A percentile compares a stretch with the other conserved stretches of the same genome.
Evolutionary conservation across 2,113 vertebrate genomes (phyloP).

Genomic region (Thunnus thynnus): DNA sequence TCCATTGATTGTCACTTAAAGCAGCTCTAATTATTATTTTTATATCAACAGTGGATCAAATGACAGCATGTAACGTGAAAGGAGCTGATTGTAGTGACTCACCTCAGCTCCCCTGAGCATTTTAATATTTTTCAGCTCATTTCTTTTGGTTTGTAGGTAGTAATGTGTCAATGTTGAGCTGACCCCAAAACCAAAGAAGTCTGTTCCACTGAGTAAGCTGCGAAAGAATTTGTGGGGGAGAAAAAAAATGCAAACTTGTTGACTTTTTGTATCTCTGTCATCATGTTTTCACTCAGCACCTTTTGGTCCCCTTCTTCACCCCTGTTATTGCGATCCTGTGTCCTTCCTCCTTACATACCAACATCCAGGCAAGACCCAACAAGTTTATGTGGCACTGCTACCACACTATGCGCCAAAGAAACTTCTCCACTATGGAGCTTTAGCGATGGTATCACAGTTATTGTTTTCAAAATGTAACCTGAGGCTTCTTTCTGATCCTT

Average conservation of each 20-base stretch:
- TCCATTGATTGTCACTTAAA: no score
- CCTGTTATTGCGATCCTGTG: not conserved
- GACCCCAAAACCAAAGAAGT: no score
- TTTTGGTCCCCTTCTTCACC: not conserved
- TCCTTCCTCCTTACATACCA: constrained; percentile 49
- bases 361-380: constrained; percentile 40
- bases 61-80: no score
- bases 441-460: constrained; percentile 2
- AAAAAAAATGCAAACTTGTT: not conserved
- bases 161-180: no score
- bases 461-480: constrained; percentile 16
- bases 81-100: no score
- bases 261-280: not conserved
- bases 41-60: no score
- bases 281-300: not conserved
- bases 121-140: no score
- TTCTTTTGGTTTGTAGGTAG: no score
- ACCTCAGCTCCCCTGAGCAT: no score
- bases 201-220: no score
- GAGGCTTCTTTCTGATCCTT: not conserved
- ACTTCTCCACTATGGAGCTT: not conserved
- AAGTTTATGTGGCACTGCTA: constrained; percentile 20
- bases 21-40: no score
- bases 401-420: not conserved
- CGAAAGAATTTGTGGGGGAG: not conserved